Conservation (phyloP, 2,888 invertebrate species). For the Perithous albicinctus region DNA sequence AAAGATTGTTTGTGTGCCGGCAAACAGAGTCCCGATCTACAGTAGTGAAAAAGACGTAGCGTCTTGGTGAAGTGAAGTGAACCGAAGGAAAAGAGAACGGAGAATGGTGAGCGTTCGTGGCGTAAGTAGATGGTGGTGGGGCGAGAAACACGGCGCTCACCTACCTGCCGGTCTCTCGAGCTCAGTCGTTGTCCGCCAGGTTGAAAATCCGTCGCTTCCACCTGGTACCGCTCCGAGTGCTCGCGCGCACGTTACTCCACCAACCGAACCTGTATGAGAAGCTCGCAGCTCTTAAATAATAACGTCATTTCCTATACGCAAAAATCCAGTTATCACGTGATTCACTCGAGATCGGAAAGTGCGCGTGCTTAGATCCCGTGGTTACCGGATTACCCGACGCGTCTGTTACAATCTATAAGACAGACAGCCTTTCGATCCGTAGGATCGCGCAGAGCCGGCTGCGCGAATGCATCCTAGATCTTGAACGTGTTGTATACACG, state of each 20-base stretch:
- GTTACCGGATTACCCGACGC: too few relatives aligned
- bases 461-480: not conserved
- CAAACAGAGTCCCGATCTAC: not conserved
- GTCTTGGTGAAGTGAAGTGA: slow-evolving; percentile 32
- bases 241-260: slow-evolving; percentile 17
- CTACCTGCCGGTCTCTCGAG: slow-evolving; percentile 81
- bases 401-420: not conserved
- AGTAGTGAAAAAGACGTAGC: not conserved
- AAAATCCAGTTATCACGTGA: not conserved
- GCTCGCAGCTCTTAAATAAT: not conserved
- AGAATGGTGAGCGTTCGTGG: slow-evolving; percentile 74
- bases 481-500: not conserved
- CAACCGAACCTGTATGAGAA: not conserved
- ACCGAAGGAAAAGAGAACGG: slow-evolving; percentile 49
- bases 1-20: not conserved
- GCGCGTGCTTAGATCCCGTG: not conserved
- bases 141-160: slow-evolving; percentile 72
- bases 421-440: too few relatives aligned
- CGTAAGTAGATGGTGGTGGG: slow-evolving; percentile 71
- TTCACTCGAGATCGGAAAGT: not conserved
- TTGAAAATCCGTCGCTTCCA: slow-evolving; percentile 80
- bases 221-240: slow-evolving; percentile 63
- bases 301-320: not conserved
- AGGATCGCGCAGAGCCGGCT: not conserved
- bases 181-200: slow-evolving; percentile 83